Conservation (phyloP, 2,797 vertebrate genomes). For the Cygnus olor region DNA sequence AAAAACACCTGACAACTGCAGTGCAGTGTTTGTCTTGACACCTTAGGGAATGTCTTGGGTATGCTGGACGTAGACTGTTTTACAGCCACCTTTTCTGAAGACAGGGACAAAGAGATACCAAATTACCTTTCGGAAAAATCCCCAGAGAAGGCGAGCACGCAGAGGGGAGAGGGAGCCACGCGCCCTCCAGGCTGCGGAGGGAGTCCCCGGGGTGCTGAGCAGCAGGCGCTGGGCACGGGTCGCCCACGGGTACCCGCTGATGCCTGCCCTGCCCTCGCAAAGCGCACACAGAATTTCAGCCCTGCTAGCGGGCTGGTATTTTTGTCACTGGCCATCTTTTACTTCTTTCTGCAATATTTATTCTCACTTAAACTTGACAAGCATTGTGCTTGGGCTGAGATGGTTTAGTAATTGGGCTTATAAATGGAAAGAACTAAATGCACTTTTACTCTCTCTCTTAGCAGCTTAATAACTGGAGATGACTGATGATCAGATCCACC, state of each 20-base stretch:
- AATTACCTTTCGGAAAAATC: accelerated
- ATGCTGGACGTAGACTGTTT: accelerated
- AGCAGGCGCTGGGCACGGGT: background rate
- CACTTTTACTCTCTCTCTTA: constrained; percentile 14
- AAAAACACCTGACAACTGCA: background rate
- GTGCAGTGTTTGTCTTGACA: accelerated
- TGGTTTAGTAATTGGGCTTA: constrained; percentile 34
- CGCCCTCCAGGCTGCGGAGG: accelerated
- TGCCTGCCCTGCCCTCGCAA: background rate
- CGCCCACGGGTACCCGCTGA: no score
- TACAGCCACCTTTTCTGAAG: background rate
- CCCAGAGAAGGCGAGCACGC: accelerated
- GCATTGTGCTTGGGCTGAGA: constrained; percentile 18
- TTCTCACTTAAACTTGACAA: constrained; percentile 24
- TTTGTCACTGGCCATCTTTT: background rate
- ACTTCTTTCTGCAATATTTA: constrained; percentile 12
- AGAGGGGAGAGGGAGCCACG: background rate
- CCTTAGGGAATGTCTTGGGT: accelerated
- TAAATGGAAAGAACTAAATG: constrained; percentile 15
- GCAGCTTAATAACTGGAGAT: constrained; percentile 24
- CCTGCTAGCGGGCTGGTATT: accelerated
- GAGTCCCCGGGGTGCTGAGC: accelerated
- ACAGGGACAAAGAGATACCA: background rate
- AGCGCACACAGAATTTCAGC: background rate
- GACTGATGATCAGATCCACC: background rate